Conservation (phyloP, 2,888 invertebrate genomes). For the Parthenolecanium corni region DNA sequence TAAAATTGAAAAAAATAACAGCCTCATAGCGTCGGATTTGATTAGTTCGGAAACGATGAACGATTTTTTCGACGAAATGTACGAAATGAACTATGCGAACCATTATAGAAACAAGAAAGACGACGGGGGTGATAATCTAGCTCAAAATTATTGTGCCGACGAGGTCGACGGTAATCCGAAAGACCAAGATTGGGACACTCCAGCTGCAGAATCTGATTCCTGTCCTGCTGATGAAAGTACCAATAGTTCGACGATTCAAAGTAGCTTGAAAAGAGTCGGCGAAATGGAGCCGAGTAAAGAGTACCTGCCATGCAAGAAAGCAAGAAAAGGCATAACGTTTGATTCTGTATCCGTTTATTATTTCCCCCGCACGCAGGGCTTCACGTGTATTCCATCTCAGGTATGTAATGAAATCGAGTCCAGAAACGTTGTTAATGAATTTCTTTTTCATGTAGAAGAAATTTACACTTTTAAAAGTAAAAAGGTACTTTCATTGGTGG, state of each 20-base stretch:
- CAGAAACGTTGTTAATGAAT: too few species aligned
- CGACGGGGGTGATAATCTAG: neutral
- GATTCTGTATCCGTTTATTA: slow-evolving; percentile 89
- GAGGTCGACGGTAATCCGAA: neutral
- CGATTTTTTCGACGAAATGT: neutral
- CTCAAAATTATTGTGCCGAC: neutral
- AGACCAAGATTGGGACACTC: neutral
- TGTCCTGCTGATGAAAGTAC: neutral
- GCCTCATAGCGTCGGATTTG: neutral
- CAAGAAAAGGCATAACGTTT: slow-evolving; percentile 74
- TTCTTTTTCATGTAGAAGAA: too few species aligned
- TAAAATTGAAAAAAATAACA: too few species aligned
- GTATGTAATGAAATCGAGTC: too few species aligned
- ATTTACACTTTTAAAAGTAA: too few species aligned
- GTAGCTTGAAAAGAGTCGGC: slow-evolving; percentile 12
- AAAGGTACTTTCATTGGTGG: too few species aligned
- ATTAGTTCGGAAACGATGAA: neutral
- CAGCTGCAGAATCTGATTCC: neutral
- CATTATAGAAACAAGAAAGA: neutral
- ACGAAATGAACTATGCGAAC: neutral
- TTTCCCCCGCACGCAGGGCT: slow-evolving; percentile 84
- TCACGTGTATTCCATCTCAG: slow-evolving; percentile 75
- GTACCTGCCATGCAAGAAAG: slow-evolving; percentile 43
- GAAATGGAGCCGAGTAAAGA: slow-evolving; percentile 3
- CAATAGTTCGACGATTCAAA: slow-evolving; percentile 9